Percentiles rank a stretch among this genome's conserved stretches.
These are phyloP conservation scores for Sinonovacula constricta DNA, from an alignment of 1,140 invertebrate genomes.

Conservation along the genomic window DNA sequence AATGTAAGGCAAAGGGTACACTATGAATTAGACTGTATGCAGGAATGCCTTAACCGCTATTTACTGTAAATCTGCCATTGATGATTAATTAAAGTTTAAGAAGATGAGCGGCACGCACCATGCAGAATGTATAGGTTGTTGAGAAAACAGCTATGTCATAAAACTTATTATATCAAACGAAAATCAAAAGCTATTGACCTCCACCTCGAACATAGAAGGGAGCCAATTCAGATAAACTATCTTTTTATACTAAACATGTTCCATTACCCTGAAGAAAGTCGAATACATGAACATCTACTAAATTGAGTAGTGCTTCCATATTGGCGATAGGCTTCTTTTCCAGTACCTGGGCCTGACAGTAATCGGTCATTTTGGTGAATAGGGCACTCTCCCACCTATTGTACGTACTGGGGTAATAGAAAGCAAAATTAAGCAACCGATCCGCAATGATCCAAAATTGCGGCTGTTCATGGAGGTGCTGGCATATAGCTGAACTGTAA, in stretches of 20 bases:
- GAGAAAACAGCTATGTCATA: neutral
- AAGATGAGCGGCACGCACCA: neutral
- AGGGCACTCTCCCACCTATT: conserved; percentile 31
- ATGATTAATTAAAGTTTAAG: neutral
- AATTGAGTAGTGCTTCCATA: conserved; percentile 16
- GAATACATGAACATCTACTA: conserved; percentile 44
- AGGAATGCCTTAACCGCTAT: too few species aligned
- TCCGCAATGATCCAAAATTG: too few species aligned
- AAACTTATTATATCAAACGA: too few species aligned
- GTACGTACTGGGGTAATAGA: conserved; percentile 14
- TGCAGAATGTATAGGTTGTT: neutral
- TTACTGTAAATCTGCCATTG: neutral
- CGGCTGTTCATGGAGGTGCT: too few species aligned
- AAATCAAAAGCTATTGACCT: neutral
- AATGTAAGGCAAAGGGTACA: neutral
- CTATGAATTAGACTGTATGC: too few species aligned
- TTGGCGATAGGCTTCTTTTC: neutral
- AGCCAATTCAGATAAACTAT: neutral
- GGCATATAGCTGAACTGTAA: too few species aligned
- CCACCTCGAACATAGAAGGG: neutral
- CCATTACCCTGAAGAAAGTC: conserved; percentile 39
- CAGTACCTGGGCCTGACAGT: conserved; percentile 14
- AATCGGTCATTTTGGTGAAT: conserved; percentile 20
- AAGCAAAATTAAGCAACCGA: too few species aligned
- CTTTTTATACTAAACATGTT: neutral